Evolutionary conservation across 2,888 invertebrate genomes (phyloP).

Genomic region (Cosmorhoe ocellata): DNA sequence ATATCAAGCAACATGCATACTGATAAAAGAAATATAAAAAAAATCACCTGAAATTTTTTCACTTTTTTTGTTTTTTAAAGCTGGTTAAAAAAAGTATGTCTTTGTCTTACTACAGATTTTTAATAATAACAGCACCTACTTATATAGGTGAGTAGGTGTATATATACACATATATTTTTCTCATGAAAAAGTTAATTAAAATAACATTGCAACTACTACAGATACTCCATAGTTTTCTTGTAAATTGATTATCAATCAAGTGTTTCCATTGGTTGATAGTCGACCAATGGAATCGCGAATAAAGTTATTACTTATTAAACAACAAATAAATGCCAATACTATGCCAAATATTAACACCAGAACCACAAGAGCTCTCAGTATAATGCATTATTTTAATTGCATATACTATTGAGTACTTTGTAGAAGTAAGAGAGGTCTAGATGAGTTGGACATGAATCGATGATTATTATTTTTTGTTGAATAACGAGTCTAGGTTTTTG

Average conservation of each 20-base stretch:
- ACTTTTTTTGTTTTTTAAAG: no score
- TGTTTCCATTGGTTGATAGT: conserved; percentile 56
- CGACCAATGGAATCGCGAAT: conserved; percentile 56
- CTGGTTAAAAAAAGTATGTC: no score
- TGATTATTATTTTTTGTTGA: conserved; percentile 34
- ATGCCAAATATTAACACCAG: conserved; percentile 47
- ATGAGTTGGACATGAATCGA: conserved; percentile 30
- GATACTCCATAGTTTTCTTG: conserved; percentile 53
- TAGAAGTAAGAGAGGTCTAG: conserved; percentile 33
- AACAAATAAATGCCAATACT: conserved; percentile 43
- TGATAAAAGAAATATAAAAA: no score
- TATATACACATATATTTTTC: conserved; percentile 2
- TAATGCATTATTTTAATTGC: conserved; percentile 35
- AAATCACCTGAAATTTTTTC: no score
- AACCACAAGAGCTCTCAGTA: conserved; percentile 37
- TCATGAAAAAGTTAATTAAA: no score
- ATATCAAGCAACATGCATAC: no score
- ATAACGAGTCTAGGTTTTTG: conserved; percentile 23
- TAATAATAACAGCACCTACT: no score
- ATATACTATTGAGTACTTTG: conserved; percentile 18
- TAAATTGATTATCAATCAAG: conserved; percentile 60
- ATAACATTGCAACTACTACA: no score
- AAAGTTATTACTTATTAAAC: conserved; percentile 59
- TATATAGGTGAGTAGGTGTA: no score
- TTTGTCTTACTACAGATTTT: no score